These are phyloP conservation scores for Amphiura filiformis DNA, from an alignment of 35 echinoderm and acorn worm genomes.

Conservation along the genomic window DNA sequence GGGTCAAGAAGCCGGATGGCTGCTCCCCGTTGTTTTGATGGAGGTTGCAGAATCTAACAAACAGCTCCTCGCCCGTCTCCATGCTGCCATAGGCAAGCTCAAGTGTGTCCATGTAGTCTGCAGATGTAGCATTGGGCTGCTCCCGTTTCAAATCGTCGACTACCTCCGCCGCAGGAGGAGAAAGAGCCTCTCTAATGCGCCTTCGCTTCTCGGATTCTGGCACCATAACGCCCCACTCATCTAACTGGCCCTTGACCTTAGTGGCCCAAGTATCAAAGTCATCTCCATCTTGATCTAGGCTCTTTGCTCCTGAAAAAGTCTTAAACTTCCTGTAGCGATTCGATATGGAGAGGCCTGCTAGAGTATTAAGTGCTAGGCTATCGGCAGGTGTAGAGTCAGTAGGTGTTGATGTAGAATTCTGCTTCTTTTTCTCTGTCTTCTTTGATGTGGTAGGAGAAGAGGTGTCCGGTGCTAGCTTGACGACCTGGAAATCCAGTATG, in stretches of 20 bases:
- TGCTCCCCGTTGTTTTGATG: constrained; percentile 30
- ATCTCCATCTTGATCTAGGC: background rate
- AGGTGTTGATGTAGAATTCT: background rate
- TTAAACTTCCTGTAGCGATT: constrained; percentile 6
- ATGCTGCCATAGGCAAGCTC: constrained; percentile 37
- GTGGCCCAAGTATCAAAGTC: background rate
- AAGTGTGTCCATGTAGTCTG: constrained; percentile 25
- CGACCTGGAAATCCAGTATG: background rate
- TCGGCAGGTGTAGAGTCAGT: background rate
- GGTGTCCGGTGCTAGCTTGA: background rate
- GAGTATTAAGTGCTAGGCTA: too few relatives aligned
- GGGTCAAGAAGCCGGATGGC: constrained; percentile 11
- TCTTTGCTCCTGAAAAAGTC: background rate
- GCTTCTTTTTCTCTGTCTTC: background rate
- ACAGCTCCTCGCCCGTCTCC: constrained; percentile 41
- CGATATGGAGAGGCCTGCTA: too few relatives aligned
- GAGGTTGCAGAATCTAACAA: constrained; percentile 20
- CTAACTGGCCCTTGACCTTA: constrained; percentile 13
- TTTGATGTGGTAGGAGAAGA: background rate
- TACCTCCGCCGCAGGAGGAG: constrained; percentile 20
- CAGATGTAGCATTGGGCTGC: background rate
- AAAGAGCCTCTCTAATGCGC: constrained; percentile 36
- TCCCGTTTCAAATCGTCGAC: constrained; percentile 30
- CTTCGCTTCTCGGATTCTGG: background rate
- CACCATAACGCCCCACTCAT: constrained; percentile 4